Evolutionary conservation across 2,888 invertebrate species (phyloP).

Genomic region (Tricholauxania praeusta): DNA sequence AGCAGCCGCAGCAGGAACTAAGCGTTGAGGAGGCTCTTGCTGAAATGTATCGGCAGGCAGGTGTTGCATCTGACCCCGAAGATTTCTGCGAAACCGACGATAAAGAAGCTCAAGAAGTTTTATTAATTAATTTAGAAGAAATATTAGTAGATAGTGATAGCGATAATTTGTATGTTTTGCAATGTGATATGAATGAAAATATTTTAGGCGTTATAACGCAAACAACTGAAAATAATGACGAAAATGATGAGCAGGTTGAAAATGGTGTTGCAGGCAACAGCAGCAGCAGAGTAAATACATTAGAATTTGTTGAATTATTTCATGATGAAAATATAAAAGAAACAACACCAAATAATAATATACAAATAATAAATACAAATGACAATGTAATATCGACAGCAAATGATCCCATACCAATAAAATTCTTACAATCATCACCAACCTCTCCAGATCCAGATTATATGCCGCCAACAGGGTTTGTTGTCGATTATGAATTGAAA

Average conservation of each 20-base stretch:
- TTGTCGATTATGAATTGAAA: background rate
- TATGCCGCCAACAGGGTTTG: background rate
- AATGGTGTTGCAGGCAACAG: conserved; percentile 29
- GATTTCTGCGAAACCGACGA: conserved; percentile 45
- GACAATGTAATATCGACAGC: background rate
- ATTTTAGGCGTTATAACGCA: conserved; percentile 54
- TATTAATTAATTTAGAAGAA: conserved; percentile 64
- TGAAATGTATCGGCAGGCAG: conserved; percentile 63
- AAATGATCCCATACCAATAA: background rate
- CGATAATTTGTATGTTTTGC: conserved; percentile 65
- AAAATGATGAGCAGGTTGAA: conserved; percentile 31
- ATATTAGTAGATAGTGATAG: conserved; percentile 63
- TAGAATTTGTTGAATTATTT: conserved; percentile 57
- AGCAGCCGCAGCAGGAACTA: conserved; percentile 54
- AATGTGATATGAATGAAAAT: conserved; percentile 68
- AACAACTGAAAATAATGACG: conserved; percentile 1
- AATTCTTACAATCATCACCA: conserved; percentile 5
- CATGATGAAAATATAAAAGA: conserved; percentile 41
- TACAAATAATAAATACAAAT: conserved; percentile 34
- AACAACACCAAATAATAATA: conserved; percentile 41
- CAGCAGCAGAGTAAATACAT: conserved; percentile 47
- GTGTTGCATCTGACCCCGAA: conserved; percentile 58
- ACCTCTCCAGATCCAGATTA: conserved; percentile 8
- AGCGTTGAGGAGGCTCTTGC: conserved; percentile 63
- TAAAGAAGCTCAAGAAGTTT: conserved; percentile 57